Conservation (phyloP, 1,140 invertebrate species). For the Stegodyphus mimosarum region DNA sequence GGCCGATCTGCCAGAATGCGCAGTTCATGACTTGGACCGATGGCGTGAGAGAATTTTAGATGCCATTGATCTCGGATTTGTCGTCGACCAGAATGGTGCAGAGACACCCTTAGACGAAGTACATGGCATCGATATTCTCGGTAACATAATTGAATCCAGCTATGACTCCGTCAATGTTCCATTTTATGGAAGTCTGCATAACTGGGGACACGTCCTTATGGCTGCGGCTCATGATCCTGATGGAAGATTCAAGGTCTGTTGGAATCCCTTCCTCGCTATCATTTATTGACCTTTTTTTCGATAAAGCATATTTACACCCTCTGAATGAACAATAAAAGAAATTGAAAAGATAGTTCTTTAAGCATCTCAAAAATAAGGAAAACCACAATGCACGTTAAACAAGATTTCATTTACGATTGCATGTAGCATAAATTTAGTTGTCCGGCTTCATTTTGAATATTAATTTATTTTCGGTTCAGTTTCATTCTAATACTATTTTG, state of each 20-base stretch:
- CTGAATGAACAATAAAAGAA: too few relatives aligned
- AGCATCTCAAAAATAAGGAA: too few relatives aligned
- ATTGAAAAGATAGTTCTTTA: too few relatives aligned
- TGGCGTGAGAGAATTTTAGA: conserved; percentile 60
- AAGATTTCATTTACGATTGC: too few relatives aligned
- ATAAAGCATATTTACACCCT: too few relatives aligned
- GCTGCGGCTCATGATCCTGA: conserved; percentile 80
- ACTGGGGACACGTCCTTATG: conserved; percentile 70
- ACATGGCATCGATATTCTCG: conserved; percentile 70
- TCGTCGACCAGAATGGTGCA: conserved; percentile 33
- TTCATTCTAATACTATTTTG: too few relatives aligned
- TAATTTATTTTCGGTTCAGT: too few relatives aligned
- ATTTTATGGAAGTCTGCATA: conserved; percentile 70
- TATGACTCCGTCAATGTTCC: conserved; percentile 69
- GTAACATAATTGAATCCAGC: conserved; percentile 73
- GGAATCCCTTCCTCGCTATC: too few relatives aligned
- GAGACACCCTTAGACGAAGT: conserved; percentile 26
- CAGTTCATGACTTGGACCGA: conserved; percentile 69
- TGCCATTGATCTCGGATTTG: conserved; percentile 41
- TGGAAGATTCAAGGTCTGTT: conserved; percentile 64
- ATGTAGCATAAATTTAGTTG: too few relatives aligned
- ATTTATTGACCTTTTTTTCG: too few relatives aligned
- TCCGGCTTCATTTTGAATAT: too few relatives aligned
- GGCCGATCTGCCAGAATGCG: conserved; percentile 67
- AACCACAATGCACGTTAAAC: too few relatives aligned